Percentiles rank a stretch among this genome's conserved stretches.
Evolutionary conservation across 2,113 vertebrate species (phyloP).

Genomic region (Apaloderma vittatum): DNA sequence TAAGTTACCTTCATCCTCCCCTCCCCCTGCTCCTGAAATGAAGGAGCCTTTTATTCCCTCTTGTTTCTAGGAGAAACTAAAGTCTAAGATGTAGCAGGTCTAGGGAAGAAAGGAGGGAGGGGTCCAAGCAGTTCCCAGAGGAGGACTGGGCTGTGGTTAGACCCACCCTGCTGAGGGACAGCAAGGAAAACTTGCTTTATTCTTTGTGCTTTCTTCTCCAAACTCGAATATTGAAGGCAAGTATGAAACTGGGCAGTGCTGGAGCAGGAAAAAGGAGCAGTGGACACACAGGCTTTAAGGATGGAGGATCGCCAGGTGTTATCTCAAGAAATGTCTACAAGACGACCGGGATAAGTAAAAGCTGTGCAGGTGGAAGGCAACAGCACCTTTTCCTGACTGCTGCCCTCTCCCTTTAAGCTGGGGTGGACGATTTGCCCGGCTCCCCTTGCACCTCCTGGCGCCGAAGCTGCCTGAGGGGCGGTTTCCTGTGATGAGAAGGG

Average conservation of each 20-base stretch:
- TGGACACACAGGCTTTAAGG: neutral
- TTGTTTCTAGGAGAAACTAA: neutral
- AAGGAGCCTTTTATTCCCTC: neutral
- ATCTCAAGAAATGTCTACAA: neutral
- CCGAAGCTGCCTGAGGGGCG: too few species aligned
- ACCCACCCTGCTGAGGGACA: neutral
- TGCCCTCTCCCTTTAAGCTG: too few species aligned
- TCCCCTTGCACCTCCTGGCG: neutral
- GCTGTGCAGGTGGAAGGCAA: neutral
- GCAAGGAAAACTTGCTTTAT: neutral
- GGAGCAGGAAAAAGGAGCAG: neutral
- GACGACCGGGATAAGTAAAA: neutral
- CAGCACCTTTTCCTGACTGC: neutral
- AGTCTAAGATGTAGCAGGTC: neutral
- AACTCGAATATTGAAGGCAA: neutral
- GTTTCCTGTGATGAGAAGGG: too few species aligned
- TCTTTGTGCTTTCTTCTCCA: neutral
- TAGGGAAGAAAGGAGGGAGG: neutral
- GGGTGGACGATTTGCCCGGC: rapidly evolving
- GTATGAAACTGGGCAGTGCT: neutral
- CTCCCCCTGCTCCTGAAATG: neutral
- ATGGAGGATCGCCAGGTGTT: too few species aligned
- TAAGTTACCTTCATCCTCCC: neutral
- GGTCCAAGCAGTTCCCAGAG: neutral
- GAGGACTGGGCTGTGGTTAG: neutral